Percentiles rank a stretch among this genome's conserved stretches.
Conservation (phyloP, 2,797 vertebrate genomes). For the Myotis vivesi region DNA sequence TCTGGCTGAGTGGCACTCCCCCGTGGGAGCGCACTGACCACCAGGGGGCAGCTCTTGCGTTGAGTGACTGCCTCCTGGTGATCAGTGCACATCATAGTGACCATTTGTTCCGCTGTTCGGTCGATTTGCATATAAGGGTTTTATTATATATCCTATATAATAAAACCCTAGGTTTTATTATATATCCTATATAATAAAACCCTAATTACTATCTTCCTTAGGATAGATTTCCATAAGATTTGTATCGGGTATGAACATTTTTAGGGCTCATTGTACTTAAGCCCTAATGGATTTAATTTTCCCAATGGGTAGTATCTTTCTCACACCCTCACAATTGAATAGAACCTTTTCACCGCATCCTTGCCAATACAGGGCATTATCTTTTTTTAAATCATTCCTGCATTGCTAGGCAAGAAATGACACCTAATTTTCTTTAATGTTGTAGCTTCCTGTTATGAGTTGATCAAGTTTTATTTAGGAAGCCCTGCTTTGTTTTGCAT, state of each 20-base stretch:
- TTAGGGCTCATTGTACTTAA: neutral
- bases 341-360: neutral
- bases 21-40: no score
- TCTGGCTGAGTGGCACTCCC: no score
- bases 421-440: neutral
- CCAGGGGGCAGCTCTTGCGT: no score
- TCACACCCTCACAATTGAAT: neutral
- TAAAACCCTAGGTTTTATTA: no score
- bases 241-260: neutral
- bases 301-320: slow-evolving; percentile 26
- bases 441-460: neutral
- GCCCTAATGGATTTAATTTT: neutral
- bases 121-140: no score
- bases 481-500: slow-evolving; percentile 3
- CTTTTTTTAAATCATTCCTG: neutral
- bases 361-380: neutral
- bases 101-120: no score
- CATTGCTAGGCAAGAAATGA: slow-evolving; percentile 14
- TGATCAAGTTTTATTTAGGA: slow-evolving; percentile 37
- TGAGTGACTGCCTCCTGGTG: no score
- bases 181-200: no score
- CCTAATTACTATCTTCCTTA: neutral
- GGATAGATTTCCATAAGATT: neutral
- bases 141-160: no score
- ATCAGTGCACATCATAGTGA: no score